Evolutionary conservation across 2,113 vertebrate genomes (phyloP).

Genomic region (Grammomys surdaster): DNA sequence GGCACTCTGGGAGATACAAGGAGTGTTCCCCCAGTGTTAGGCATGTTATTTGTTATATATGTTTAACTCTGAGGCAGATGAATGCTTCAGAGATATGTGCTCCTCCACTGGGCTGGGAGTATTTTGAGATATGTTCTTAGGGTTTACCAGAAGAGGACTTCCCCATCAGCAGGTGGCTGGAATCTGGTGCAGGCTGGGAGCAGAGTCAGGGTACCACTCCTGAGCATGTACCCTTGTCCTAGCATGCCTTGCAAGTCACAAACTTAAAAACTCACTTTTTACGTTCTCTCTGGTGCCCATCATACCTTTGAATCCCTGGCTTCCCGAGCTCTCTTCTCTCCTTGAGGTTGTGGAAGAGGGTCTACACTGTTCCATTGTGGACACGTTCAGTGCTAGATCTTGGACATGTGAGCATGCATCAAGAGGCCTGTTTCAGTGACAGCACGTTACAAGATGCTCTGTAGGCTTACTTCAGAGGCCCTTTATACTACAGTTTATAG

Average conservation of each 20-base stretch:
- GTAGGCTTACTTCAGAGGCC: background rate
- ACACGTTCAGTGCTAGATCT: background rate
- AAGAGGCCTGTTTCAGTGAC: background rate
- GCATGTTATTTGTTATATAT: background rate
- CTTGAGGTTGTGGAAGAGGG: background rate
- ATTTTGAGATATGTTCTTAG: background rate
- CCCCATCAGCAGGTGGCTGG: background rate
- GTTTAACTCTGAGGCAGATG: background rate
- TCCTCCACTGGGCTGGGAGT: background rate
- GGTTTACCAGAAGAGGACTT: background rate
- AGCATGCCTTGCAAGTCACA: background rate
- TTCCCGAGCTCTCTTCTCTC: background rate
- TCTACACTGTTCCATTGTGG: accelerated
- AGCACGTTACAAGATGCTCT: background rate
- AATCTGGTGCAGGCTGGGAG: background rate
- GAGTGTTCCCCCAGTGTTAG: background rate
- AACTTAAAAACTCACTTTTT: background rate
- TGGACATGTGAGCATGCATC: background rate
- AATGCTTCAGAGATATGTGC: accelerated
- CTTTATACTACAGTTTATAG: background rate
- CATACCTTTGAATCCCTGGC: background rate
- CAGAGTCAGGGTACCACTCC: background rate
- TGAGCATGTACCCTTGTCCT: background rate
- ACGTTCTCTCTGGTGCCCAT: background rate
- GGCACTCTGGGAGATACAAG: background rate